Base-by-base conservation (phyloP, 2,113 vertebrate species). In the Ovis aries region DNA sequence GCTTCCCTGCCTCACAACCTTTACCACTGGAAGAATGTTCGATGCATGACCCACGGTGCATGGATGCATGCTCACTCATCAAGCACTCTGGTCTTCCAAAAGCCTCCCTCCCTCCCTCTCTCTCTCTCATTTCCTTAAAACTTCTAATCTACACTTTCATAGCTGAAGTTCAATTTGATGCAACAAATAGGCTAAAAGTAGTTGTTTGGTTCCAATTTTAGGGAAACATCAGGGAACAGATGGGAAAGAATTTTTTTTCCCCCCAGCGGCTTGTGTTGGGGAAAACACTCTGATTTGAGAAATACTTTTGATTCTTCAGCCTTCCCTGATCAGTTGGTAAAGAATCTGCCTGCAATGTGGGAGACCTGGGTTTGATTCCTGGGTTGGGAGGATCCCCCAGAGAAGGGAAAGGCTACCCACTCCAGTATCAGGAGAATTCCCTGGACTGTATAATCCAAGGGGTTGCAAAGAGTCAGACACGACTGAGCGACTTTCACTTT, bases 41-140 rank as follows among this genome's bases (percentile, higher is more conserved):
- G 16, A n/a, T 71, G 97, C 98, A 98, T 98, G 98, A 95, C 95
- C 94, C 88, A 29, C 89, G 81, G 96, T 98, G 98, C 98, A 97
- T 98, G 98, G 83, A 82, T 96, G 19, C 55, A 91, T 95, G 98
- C 90, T 67, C 96, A 59, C 89, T 83, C 17, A 93, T 90, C 88
- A 57, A 16, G 74, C 45, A 3, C 25, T 77, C 91, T 88, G 95
- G 90, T 77, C 88, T 98, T 98, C 94, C 88, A 36, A 90, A n/a
- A 45, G 27, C 31, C 48, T 27, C 31, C 16, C 52, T 82, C 23
- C 33, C 17, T 19, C 52, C 6, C 52, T n/a, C 25, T 14, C 25
- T 23, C 48, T 45, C 45, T 59, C 7, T 23, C 21, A 2, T 16
- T 59, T 84, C 67, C 29, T 60, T 33, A 36, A 64, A 50, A 11